These are phyloP conservation scores for Terebella lapidaria DNA, from an alignment of 2,888 invertebrate species.

Conservation along the genomic window DNA sequence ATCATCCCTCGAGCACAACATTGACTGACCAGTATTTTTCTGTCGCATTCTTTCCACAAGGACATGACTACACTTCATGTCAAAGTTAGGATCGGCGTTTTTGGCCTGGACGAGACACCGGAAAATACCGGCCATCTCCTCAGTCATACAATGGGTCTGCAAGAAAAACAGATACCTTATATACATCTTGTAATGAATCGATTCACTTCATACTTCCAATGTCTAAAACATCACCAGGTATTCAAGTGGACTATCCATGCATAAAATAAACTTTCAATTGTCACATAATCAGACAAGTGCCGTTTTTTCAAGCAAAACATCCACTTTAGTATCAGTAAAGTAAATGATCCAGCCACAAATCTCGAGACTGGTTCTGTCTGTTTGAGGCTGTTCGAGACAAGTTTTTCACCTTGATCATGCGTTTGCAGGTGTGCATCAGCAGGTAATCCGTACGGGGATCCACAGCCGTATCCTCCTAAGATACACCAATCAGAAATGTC, in stretches of 20 bases:
- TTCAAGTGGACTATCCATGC: no score
- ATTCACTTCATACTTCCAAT: no score
- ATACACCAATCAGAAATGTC: neutral
- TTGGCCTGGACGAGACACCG: constrained; percentile 63
- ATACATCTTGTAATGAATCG: neutral
- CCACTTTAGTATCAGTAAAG: no score
- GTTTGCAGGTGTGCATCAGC: constrained; percentile 77
- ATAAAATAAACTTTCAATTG: no score
- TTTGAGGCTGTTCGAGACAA: no score
- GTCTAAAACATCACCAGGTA: no score
- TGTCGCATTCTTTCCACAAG: constrained; percentile 9
- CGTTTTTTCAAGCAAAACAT: no score
- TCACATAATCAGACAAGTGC: no score
- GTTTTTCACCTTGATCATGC: constrained; percentile 74
- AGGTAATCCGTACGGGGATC: constrained; percentile 84
- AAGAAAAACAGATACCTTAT: neutral
- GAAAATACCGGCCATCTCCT: constrained; percentile 27
- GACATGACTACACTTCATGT: constrained; percentile 74
- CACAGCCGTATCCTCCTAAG: constrained; percentile 59
- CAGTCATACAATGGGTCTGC: constrained; percentile 10
- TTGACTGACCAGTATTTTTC: constrained; percentile 9
- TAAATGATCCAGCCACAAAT: no score
- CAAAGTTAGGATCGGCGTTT: constrained; percentile 73
- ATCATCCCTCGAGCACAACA: no score
- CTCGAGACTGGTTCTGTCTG: no score